phyloP scores from a whole-genome alignment of 2,888 invertebrate species.

The Chymomyza amoena region DNA sequence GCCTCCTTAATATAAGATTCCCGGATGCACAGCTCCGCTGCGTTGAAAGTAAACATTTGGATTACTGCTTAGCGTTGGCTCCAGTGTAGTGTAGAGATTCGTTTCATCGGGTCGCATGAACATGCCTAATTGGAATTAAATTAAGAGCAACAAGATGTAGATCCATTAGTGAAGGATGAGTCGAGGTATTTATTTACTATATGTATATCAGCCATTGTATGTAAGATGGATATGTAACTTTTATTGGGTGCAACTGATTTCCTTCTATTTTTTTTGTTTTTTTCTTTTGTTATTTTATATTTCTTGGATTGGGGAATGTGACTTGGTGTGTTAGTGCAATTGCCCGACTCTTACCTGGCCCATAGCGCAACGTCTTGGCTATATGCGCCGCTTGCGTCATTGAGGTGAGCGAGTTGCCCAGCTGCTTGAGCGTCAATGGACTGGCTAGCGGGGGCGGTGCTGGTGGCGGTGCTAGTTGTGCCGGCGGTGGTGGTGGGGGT shows the following conservation, averaged over 20 bases:
- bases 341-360: conserved; percentile 74
- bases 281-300: too few relatives aligned
- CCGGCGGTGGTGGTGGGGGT: conserved; percentile 77
- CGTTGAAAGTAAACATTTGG: conserved; percentile 95
- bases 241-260: neutral
- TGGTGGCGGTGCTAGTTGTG: conserved; percentile 60
- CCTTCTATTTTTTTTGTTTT: too few relatives aligned
- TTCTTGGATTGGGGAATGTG: neutral
- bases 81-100: conserved; percentile 90
- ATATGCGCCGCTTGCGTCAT: conserved; percentile 78
- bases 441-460: conserved; percentile 71
- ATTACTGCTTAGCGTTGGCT: conserved; percentile 92
- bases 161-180: neutral
- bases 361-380: conserved; percentile 79
- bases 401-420: conserved; percentile 73
- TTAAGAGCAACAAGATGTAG: neutral
- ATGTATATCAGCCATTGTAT: neutral
- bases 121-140: conserved; percentile 81
- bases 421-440: conserved; percentile 77
- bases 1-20: conserved; percentile 89
- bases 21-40: conserved; percentile 88
- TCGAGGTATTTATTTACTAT: neutral
- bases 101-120: conserved; percentile 89
- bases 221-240: neutral
- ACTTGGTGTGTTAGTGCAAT: neutral